Evolutionary conservation across 2,888 invertebrate genomes (phyloP), one percentile per base, ranked within the genome.

Genomic region (Cyclophora punctaria): DNA sequence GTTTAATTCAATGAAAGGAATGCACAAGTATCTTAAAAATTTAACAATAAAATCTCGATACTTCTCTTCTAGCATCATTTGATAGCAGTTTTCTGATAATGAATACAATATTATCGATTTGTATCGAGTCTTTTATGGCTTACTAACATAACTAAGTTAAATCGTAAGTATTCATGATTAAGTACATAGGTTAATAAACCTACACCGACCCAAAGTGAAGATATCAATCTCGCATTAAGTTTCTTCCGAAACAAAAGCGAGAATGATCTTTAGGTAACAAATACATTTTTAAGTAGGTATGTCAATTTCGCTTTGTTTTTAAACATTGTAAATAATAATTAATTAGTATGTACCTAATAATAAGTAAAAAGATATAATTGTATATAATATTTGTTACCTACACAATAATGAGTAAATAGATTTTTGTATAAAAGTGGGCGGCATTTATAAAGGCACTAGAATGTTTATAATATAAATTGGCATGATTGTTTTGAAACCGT

Each of bases 191-290:
- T 20, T 20, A 2, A 20, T 20, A 20, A 20, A 20, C 20, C 20
- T 20, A 20, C 20, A 20, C 20, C 20, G 2, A 20, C 20, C 20
- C 20, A 20, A 20, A 20, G 1, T 20, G 20, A 57, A 66, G 64
- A 59, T 49, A 62, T 64, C 65, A 73, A 41, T 76, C 80, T 83
- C 83, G 62, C 75, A 78, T 75, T 76, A 67, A 73, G 78, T 84
- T 84, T 83, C 78, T 48, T 56, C 69, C 75, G 83, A 84, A 84
- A 83, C 72, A 71, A 80, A 80, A 81, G 77, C 68, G 83, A 82
- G 77, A 75, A 68, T 59, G 55, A 61, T 50, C 50, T 53, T 53
- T 52, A 53, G 47, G 43, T 52, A 4, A 47, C 47, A 54, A 50
- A 48, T 50, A 7, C 50, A 48, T 40, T 48, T 5, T 37, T 46